These are phyloP conservation scores for Magallana nippona DNA, from an alignment of 2,888 invertebrate genomes.

Conservation along the genomic window DNA sequence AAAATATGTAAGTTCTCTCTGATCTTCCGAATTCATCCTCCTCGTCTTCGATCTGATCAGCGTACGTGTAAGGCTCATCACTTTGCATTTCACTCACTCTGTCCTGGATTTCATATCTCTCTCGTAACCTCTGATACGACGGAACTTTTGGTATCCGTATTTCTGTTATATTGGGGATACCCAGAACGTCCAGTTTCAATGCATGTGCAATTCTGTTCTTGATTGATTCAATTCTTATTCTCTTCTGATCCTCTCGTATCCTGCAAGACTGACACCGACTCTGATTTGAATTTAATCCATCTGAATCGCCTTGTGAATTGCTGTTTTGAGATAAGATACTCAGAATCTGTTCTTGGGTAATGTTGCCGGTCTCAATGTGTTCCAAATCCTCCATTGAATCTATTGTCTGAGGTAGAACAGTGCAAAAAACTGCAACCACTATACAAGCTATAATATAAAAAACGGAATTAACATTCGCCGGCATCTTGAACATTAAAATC, in stretches of 20 bases:
- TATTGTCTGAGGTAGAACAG: conserved; percentile 18
- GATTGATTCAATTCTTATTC: conserved; percentile 46
- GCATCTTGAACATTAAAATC: conserved; percentile 46
- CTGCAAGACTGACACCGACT: conserved; percentile 42
- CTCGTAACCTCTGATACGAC: conserved; percentile 61
- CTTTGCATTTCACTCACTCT: conserved; percentile 44
- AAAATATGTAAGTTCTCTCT: conserved; percentile 47
- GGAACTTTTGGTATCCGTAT: conserved; percentile 66
- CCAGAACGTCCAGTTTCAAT: conserved; percentile 46
- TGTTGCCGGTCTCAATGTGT: conserved; percentile 40
- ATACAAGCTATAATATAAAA: conserved; percentile 32
- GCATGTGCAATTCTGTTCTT: conserved; percentile 51
- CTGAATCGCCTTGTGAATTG: background rate
- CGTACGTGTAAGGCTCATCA: conserved; percentile 36
- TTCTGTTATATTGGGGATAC: conserved; percentile 67
- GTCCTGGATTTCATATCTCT: conserved; percentile 57
- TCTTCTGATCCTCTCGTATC: conserved; percentile 46
- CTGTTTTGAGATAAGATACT: conserved; percentile 28
- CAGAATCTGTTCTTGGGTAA: conserved; percentile 39
- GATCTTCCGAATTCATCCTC: conserved; percentile 49
- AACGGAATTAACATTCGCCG: conserved; percentile 13
- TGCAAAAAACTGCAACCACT: background rate
- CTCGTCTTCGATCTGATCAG: conserved; percentile 40
- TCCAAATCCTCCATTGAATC: conserved; percentile 20
- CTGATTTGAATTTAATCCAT: conserved; percentile 13